These are phyloP conservation scores for Etheostoma spectabile DNA, from an alignment of 2,113 vertebrate species.

Conservation along the genomic window DNA sequence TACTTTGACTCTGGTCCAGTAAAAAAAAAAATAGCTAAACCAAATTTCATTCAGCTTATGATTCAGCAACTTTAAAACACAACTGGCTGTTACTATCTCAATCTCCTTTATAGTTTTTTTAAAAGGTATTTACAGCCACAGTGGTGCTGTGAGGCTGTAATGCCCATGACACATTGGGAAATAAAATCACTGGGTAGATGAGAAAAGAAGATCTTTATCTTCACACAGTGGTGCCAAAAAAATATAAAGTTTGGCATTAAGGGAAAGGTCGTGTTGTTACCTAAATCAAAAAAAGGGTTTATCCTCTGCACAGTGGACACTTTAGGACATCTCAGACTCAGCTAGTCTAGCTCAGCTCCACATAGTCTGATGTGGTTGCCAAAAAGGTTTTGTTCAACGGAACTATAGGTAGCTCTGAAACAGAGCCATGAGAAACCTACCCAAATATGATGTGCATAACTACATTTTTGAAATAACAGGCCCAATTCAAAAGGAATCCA, in stretches of 20 bases:
- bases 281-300: neutral
- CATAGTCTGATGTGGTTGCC: neutral
- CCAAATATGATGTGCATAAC: neutral
- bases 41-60: neutral
- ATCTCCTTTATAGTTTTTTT: neutral
- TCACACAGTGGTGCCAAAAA: neutral
- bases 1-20: neutral
- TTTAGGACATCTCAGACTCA: neutral
- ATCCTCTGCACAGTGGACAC: neutral
- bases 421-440: neutral
- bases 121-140: neutral
- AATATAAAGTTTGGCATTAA: conserved; percentile 1
- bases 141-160: neutral
- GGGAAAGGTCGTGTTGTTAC: neutral
- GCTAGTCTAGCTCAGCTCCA: neutral
- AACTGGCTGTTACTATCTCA: neutral
- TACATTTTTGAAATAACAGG: neutral
- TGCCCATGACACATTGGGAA: neutral
- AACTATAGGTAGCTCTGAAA: neutral
- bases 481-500: neutral
- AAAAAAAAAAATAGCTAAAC: neutral
- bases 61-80: neutral
- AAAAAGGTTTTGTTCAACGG: neutral
- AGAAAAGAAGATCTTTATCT: neutral
- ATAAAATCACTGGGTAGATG: neutral